Evolutionary conservation across 2,888 invertebrate genomes (phyloP).

Genomic region (Caradrina clavipalpis): DNA sequence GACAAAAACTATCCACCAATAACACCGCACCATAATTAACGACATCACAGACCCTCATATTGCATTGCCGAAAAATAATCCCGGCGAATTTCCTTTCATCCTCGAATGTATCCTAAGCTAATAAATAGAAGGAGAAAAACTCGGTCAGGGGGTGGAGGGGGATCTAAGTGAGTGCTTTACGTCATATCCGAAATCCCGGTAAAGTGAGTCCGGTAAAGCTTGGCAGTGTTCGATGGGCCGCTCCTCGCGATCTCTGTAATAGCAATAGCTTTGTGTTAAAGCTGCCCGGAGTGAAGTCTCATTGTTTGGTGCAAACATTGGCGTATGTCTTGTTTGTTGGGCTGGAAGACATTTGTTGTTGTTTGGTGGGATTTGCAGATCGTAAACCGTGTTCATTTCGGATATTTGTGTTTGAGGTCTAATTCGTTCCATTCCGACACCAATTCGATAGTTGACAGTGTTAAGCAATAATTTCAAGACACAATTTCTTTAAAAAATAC

Average conservation of each 20-base stretch:
- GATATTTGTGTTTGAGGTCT: not conserved
- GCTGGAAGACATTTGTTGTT: constrained; percentile 5
- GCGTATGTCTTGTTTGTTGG: constrained; percentile 21
- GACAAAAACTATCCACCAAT: constrained; percentile 48
- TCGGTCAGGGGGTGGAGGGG: constrained; percentile 82
- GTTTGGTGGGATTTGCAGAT: constrained; percentile 4
- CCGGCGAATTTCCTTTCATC: constrained; percentile 77
- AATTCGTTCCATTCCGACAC: too few species aligned
- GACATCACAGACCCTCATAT: constrained; percentile 77
- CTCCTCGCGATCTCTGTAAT: constrained; percentile 88
- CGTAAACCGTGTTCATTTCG: not conserved
- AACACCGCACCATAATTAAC: constrained; percentile 72
- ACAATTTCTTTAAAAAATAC: too few species aligned
- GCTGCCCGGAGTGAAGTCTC: constrained; percentile 84
- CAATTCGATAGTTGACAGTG: too few species aligned
- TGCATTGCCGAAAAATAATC: constrained; percentile 82
- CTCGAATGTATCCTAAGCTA: constrained; percentile 85
- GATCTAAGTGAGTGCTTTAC: constrained; percentile 89
- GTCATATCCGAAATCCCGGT: constrained; percentile 91
- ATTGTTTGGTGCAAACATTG: constrained; percentile 80
- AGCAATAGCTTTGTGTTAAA: constrained; percentile 91
- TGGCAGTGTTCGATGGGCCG: constrained; percentile 88
- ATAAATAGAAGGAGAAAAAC: constrained; percentile 88
- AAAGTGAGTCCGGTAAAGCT: constrained; percentile 89
- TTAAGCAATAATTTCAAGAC: too few species aligned